Evolutionary conservation across 2,113 vertebrate species (phyloP), one percentile per base, ranked within the genome.

Genomic region (Tauraco erythrolophus): DNA sequence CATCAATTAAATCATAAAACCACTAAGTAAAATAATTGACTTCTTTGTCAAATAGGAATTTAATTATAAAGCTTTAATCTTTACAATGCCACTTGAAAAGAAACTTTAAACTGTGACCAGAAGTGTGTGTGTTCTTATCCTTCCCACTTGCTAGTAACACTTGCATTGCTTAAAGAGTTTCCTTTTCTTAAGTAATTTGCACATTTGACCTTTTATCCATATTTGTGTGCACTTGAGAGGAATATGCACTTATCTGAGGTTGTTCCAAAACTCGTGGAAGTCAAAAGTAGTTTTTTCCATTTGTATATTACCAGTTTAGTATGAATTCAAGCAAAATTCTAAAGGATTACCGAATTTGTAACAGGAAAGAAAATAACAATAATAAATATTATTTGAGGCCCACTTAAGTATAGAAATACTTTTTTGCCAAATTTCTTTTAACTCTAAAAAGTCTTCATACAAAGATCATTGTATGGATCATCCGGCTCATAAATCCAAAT

Each of bases 1-100:
- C 88, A 93, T 94, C 94, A 97, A 90, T 97, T 97, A 94, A 97
- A 97, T 98, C 79, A 94, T 85, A 96, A 97, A 96, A 78, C 45
- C 51, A 81, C 65, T 91, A 91, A 93, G 70, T 78, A 97, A 97
- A 97, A 72, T 89, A 96, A 95, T 80, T 94, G 66, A 96, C 11
- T 41, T 95, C n/a, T 96, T 96, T 95, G 72, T 96, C 82, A 96
- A 97, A 95, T 54, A 94, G 15, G 39, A 86, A 96, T 97, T 97
- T 97, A 92, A 96, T 97, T 96, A 96, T 74, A 96, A 97, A 93
- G 39, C 78, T 95, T 92, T 90, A 88, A 97, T 93, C 89, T 96
- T 97, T 91, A 88, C 94, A 97, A 56, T 61, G 23, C 18, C 70
- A 30, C 87, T 96, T 97, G 84, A 97, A 97, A 92, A 21, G 77